These are phyloP conservation scores for Chrysodeixis includens DNA, from an alignment of 2,888 invertebrate species.

Conservation along the genomic window DNA sequence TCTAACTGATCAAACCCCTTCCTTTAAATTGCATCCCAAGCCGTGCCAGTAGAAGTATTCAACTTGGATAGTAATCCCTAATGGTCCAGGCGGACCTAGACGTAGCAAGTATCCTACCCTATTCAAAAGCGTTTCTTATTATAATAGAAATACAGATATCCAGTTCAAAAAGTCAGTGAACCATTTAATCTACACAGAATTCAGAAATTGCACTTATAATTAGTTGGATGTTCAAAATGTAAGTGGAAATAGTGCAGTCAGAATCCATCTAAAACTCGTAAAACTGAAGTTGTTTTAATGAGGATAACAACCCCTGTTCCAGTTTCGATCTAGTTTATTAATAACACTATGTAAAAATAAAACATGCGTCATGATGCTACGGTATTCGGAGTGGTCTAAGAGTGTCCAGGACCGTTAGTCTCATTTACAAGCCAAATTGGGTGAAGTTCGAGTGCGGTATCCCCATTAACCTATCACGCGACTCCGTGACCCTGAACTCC, in stretches of 20 bases:
- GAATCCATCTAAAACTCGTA: not conserved
- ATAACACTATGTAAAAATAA: conserved; percentile 15
- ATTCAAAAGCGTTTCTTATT: too few species aligned
- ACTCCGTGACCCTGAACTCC: conserved; percentile 52
- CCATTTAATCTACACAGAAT: too few species aligned
- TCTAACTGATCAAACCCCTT: not conserved
- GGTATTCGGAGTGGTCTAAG: conserved; percentile 17
- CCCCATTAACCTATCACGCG: conserved; percentile 12
- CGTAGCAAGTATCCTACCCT: not conserved
- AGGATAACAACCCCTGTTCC: not conserved
- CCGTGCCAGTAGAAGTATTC: not conserved
- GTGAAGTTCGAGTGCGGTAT: conserved; percentile 29
- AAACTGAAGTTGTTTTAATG: not conserved
- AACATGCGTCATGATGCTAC: not conserved
- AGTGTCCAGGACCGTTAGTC: conserved; percentile 31
- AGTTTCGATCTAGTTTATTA: not conserved
- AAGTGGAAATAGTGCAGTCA: not conserved
- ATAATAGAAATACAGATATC: too few species aligned
- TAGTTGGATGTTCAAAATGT: too few species aligned
- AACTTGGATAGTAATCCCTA: not conserved
- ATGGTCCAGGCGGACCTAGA: not conserved
- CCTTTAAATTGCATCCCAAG: too few species aligned
- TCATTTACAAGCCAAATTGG: conserved; percentile 54
- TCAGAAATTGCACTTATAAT: too few species aligned
- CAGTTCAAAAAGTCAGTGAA: too few species aligned